A percentile compares a stretch with the other conserved stretches of the same genome.
These are phyloP conservation scores for Mesocentrotus franciscanus DNA, from an alignment of 53 echinoderm and acorn worm genomes.

Conservation along the genomic window DNA sequence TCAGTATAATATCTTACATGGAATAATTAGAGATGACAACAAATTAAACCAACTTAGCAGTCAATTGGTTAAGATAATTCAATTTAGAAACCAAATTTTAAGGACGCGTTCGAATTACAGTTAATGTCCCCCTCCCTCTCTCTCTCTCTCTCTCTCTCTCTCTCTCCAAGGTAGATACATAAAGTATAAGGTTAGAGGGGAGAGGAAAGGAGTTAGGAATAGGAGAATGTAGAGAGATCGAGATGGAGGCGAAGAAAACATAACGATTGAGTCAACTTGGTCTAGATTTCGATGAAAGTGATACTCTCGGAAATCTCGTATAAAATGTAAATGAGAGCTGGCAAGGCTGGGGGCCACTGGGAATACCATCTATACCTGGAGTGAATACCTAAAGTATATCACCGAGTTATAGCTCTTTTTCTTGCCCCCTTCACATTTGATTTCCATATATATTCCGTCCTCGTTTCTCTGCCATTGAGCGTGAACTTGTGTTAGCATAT, in stretches of 20 bases:
- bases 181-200: background rate
- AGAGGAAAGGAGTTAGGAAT: background rate
- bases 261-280: conserved; percentile 53
- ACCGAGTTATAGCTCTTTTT: background rate
- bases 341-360: conserved; percentile 26
- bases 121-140: background rate
- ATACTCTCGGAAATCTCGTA: conserved; percentile 43
- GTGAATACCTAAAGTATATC: conserved; percentile 21
- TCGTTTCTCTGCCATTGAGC: background rate
- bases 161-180: background rate
- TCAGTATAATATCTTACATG: background rate
- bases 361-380: conserved; percentile 1
- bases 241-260: conserved; percentile 20
- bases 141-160: background rate
- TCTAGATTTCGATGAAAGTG: conserved; percentile 48
- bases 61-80: conserved; percentile 50
- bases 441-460: background rate
- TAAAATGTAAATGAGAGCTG: conserved; percentile 26
- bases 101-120: background rate
- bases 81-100: conserved; percentile 28
- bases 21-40: conserved; percentile 32
- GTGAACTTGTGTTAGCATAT: background rate
- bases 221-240: background rate
- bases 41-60: conserved; percentile 3
- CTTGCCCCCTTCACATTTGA: background rate